Percentiles rank a stretch among this genome's conserved stretches.
phyloP scores from a whole-genome alignment of 2,797 vertebrate genomes.

The Cryptoprocta ferox region DNA sequence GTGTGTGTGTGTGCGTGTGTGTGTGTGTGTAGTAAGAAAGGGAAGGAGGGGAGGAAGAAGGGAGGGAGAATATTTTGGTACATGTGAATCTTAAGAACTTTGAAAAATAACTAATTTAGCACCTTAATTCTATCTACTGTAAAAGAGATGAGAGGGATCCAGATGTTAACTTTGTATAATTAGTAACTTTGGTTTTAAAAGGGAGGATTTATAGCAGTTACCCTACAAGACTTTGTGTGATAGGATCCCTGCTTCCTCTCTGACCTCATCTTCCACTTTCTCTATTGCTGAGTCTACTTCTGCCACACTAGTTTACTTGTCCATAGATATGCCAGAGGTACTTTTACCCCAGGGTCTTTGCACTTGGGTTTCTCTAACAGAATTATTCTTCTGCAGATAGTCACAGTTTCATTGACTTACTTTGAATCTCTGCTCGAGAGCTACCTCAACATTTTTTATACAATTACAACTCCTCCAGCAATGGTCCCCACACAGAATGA shows the following conservation, averaged over 20 bases:
- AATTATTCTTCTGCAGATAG: not conserved
- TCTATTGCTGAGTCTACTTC: not conserved
- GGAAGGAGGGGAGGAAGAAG: not conserved
- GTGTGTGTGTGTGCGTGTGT: not conserved
- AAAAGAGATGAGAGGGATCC: not conserved
- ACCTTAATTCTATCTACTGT: not conserved
- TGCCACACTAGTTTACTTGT: not conserved
- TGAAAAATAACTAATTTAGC: not conserved
- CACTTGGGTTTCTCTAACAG: not conserved
- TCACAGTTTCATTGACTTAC: not conserved
- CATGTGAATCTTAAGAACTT: not conserved
- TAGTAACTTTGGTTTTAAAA: not conserved
- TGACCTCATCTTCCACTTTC: not conserved
- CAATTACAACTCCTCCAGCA: not conserved
- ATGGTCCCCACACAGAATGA: not conserved
- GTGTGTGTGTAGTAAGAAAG: not conserved
- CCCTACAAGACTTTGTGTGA: not conserved
- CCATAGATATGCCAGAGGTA: not conserved
- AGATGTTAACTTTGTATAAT: slow-evolving; percentile 9
- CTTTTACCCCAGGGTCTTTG: not conserved
- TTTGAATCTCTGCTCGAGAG: not conserved
- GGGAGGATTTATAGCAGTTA: not conserved
- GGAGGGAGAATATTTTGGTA: not conserved
- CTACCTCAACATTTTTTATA: not conserved
- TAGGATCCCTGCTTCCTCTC: not conserved